Percentiles rank a stretch among this genome's conserved stretches.
Evolutionary conservation across 2,888 invertebrate species (phyloP).

Genomic region (Petrolisthes cinctipes): DNA sequence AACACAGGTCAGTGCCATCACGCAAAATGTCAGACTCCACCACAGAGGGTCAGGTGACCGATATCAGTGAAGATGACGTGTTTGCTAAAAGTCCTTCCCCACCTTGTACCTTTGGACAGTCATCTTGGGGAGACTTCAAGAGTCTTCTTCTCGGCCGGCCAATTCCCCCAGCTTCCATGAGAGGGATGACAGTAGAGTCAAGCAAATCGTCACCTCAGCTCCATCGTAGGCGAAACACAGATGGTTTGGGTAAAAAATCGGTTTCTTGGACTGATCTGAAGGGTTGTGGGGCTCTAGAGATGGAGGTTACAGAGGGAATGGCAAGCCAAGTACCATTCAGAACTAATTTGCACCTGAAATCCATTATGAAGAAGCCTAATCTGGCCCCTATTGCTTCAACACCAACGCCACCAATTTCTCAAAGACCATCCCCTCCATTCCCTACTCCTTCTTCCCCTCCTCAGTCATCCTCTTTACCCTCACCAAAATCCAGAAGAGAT

Average conservation of each 20-base stretch:
- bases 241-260: slow-evolving; percentile 46
- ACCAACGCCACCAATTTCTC: slow-evolving; percentile 18
- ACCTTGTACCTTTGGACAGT: slow-evolving; percentile 33
- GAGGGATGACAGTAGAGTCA: slow-evolving; percentile 28
- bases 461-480: neutral
- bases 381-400: slow-evolving; percentile 54
- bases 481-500: neutral
- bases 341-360: slow-evolving; percentile 19
- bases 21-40: neutral
- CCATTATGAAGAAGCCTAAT: slow-evolving; percentile 56
- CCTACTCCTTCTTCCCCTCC: neutral
- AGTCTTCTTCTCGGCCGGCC: slow-evolving; percentile 52
- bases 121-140: slow-evolving; percentile 42
- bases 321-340: neutral
- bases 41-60: neutral
- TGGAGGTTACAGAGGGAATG: slow-evolving; percentile 28
- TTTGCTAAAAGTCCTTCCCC: slow-evolving; percentile 34
- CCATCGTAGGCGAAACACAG: slow-evolving; percentile 15
- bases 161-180: slow-evolving; percentile 7
- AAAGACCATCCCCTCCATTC: neutral
- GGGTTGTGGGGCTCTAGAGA: slow-evolving; percentile 55
- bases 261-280: slow-evolving; percentile 62
- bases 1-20: no score
- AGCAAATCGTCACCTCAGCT: slow-evolving; percentile 56
- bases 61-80: slow-evolving; percentile 33